Evolutionary conservation across 35 echinoderm and acorn worm species (phyloP).

Genomic region (Holothuria glaberrima): DNA sequence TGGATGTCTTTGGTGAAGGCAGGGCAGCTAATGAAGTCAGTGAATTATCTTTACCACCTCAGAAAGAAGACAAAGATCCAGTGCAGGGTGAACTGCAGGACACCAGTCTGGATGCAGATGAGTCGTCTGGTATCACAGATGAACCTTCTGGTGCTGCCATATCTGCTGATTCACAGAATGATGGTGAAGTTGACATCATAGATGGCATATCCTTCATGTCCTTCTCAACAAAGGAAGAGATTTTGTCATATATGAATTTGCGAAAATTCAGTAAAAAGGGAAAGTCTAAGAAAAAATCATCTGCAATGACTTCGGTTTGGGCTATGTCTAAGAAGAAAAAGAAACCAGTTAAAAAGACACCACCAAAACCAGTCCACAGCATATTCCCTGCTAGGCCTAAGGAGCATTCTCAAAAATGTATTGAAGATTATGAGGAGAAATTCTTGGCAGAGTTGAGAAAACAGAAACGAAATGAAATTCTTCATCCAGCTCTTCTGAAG

Average conservation of each 20-base stretch:
- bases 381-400: constrained; percentile 22
- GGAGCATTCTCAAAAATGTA: constrained; percentile 24
- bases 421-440: constrained; percentile 36
- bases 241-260: constrained; percentile 14
- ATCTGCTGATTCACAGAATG: not conserved
- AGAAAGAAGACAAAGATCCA: no score
- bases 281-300: constrained; percentile 28
- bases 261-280: not conserved
- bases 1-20: no score
- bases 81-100: no score
- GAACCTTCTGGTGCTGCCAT: not conserved
- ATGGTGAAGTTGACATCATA: constrained; percentile 47
- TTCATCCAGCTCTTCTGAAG: constrained; percentile 64
- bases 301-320: constrained; percentile 2
- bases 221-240: constrained; percentile 63
- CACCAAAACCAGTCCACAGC: constrained; percentile 1
- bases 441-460: constrained; percentile 38
- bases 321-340: constrained; percentile 56
- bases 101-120: no score
- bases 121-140: not conserved
- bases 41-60: no score
- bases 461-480: constrained; percentile 40
- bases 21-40: no score
- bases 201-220: constrained; percentile 72
- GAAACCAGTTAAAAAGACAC: constrained; percentile 28